Evolutionary conservation across 2,797 vertebrate genomes (phyloP).

Genomic region (Gastrophryne carolinensis): DNA sequence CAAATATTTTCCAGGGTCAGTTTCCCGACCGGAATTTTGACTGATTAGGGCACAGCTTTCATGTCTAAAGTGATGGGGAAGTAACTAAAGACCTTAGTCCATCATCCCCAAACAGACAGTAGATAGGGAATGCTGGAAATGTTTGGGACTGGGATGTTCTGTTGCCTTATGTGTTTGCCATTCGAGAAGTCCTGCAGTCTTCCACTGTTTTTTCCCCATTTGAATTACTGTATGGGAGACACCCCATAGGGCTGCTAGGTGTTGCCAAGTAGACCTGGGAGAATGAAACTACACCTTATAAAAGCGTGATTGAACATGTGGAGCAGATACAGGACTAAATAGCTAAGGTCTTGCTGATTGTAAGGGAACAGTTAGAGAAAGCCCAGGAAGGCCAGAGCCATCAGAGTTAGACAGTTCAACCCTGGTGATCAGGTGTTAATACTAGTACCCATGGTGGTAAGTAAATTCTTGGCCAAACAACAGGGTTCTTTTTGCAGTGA

Average conservation of each 20-base stretch:
- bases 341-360: neutral
- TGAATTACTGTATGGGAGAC: neutral
- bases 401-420: neutral
- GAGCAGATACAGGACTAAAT: neutral
- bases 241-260: neutral
- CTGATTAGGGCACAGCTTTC: too few relatives aligned
- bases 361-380: neutral
- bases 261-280: neutral
- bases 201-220: too few relatives aligned
- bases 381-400: neutral
- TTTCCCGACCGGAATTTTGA: too few relatives aligned
- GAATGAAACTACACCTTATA: neutral
- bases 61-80: too few relatives aligned
- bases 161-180: too few relatives aligned
- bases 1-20: too few relatives aligned
- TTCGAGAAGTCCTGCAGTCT: too few relatives aligned
- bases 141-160: too few relatives aligned
- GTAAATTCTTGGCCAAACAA: neutral
- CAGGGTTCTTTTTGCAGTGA: too few relatives aligned
- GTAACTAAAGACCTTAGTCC: too few relatives aligned
- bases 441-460: neutral
- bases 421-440: neutral
- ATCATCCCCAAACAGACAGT: too few relatives aligned
- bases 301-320: neutral
- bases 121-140: too few relatives aligned